A percentile compares a stretch with the other conserved stretches of the same genome.
Evolutionary conservation across 2,888 invertebrate genomes (phyloP).

Genomic region (Drosophila sordidula): DNA sequence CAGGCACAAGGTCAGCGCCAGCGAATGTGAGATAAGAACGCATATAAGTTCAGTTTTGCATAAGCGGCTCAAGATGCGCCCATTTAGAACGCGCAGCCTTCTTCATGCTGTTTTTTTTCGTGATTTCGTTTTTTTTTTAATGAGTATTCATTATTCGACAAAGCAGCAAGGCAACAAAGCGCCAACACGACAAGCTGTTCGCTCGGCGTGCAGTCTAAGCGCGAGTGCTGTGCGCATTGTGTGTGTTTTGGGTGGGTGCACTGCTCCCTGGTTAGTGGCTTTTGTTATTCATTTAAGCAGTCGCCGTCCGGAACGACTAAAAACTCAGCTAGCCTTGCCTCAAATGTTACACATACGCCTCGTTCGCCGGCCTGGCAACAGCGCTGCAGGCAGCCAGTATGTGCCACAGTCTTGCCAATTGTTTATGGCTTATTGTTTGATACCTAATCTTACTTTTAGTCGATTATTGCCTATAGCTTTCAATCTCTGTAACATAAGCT

Average conservation of each 20-base stretch:
- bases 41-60: constrained; percentile 35
- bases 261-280: constrained; percentile 22
- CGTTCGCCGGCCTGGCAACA: constrained; percentile 37
- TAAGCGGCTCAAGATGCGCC: constrained; percentile 21
- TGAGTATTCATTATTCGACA: constrained; percentile 66
- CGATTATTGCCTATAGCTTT: constrained; percentile 10
- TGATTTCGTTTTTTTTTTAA: constrained; percentile 52
- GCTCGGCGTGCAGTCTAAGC: constrained; percentile 24
- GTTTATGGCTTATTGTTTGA: constrained; percentile 10
- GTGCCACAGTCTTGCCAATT: neutral
- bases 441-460: constrained; percentile 26
- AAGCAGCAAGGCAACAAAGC: constrained; percentile 39
- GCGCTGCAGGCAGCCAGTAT: constrained; percentile 3
- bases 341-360: constrained; percentile 67
- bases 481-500: too few species aligned
- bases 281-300: constrained; percentile 55
- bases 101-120: neutral
- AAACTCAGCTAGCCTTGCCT: constrained; percentile 34
- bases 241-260: neutral
- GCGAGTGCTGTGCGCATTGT: neutral
- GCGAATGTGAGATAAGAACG: constrained; percentile 19
- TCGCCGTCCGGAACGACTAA: constrained; percentile 21
- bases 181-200: constrained; percentile 15
- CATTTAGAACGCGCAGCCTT: constrained; percentile 11
- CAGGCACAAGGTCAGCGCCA: constrained; percentile 38